These are phyloP conservation scores for Ataeniobius toweri DNA, from an alignment of 2,797 vertebrate genomes.

Conservation along the genomic window DNA sequence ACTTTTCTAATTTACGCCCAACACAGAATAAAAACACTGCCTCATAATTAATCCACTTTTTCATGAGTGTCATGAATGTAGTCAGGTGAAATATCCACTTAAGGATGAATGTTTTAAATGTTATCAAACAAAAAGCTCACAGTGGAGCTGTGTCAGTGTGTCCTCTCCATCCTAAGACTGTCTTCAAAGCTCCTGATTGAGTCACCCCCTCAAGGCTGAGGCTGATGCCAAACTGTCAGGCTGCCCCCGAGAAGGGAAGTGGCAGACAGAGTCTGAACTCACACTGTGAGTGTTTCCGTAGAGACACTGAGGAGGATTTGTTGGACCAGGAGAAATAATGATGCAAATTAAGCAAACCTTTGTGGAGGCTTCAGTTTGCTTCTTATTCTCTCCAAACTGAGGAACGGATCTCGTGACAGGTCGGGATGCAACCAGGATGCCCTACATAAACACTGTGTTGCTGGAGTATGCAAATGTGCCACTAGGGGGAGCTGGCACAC, in stretches of 20 bases:
- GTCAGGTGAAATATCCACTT: slow-evolving; percentile 31
- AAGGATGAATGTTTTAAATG: slow-evolving; percentile 23
- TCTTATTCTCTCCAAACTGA: slow-evolving; percentile 31
- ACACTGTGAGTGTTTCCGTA: slow-evolving; percentile 53
- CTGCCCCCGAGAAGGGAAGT: slow-evolving; percentile 53
- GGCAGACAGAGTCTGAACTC: slow-evolving; percentile 57
- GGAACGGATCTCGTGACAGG: slow-evolving; percentile 13
- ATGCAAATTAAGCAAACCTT: slow-evolving; percentile 45
- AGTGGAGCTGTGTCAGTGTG: slow-evolving; percentile 12
- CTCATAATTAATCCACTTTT: slow-evolving; percentile 21
- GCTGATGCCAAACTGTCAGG: slow-evolving; percentile 54
- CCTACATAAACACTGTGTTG: slow-evolving; percentile 1
- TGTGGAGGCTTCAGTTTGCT: slow-evolving; percentile 40
- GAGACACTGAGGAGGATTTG: slow-evolving; percentile 64
- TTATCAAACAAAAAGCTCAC: slow-evolving; percentile 29
- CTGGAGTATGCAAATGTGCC: slow-evolving; percentile 44
- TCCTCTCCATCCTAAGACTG: slow-evolving; percentile 25
- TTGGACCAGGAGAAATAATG: slow-evolving; percentile 56
- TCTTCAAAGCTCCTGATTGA: slow-evolving; percentile 53
- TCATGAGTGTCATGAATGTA: slow-evolving; percentile 25
- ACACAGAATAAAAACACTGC: slow-evolving; percentile 4
- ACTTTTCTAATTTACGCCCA: slow-evolving; percentile 25
- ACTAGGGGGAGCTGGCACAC: slow-evolving; percentile 73
- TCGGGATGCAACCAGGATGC: not conserved
- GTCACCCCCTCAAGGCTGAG: slow-evolving; percentile 45